Conservation (phyloP, 2,797 vertebrate genomes). For the Coccyzus lansbergi region DNA sequence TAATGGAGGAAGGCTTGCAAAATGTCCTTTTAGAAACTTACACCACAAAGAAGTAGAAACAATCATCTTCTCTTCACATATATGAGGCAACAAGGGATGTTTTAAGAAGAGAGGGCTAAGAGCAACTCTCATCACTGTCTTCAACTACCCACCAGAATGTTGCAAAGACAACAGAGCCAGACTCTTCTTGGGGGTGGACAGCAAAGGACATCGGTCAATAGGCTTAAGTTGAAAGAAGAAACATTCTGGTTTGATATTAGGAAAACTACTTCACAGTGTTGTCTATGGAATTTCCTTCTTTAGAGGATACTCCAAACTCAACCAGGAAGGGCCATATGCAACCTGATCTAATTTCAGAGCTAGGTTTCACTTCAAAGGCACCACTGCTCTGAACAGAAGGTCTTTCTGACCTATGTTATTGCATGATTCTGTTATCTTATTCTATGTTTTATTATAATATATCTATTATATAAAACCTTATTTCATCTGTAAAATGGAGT, state of each 20-base stretch:
- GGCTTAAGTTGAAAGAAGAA: background rate
- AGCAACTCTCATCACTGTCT: background rate
- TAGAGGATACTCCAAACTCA: background rate
- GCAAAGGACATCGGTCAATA: background rate
- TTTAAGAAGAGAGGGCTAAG: background rate
- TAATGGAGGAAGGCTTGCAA: background rate
- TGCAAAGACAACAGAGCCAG: background rate
- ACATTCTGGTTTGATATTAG: background rate
- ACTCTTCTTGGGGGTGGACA: background rate
- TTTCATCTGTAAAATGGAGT: background rate
- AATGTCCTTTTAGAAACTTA: background rate
- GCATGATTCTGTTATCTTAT: background rate
- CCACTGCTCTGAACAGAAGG: background rate
- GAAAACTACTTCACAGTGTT: no score
- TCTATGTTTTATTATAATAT: background rate
- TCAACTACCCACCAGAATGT: fast-evolving
- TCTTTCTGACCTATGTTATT: background rate
- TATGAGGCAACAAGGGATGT: background rate
- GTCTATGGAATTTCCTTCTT: background rate
- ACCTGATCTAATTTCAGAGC: background rate
- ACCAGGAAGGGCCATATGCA: background rate
- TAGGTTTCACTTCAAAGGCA: background rate
- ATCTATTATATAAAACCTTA: background rate
- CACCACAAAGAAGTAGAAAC: background rate
- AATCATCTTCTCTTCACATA: background rate